Evolutionary conservation across 2,888 invertebrate species (phyloP).

Genomic region (Pachliopta kotzebuea): DNA sequence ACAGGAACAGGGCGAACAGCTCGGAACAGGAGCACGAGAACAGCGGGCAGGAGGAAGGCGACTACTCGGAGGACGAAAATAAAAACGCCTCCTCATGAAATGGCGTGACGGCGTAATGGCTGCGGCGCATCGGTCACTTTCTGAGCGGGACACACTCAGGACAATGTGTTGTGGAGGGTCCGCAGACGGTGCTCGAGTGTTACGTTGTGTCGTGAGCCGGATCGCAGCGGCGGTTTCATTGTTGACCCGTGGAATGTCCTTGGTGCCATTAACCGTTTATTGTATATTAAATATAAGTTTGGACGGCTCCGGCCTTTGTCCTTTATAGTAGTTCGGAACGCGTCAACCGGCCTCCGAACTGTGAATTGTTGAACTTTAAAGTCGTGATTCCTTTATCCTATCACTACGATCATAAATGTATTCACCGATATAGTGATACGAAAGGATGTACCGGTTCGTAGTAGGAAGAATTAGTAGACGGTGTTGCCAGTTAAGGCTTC

Average conservation of each 20-base stretch:
- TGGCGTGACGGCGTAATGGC: slow-evolving; percentile 37
- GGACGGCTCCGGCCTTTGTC: slow-evolving; percentile 40
- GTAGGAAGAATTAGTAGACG: neutral
- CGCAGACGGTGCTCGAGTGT: slow-evolving; percentile 76
- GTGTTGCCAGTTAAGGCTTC: neutral
- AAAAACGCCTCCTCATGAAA: slow-evolving; percentile 69
- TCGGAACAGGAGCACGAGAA: slow-evolving; percentile 57
- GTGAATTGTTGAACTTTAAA: neutral
- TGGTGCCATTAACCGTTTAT: slow-evolving; percentile 71
- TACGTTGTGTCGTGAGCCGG: slow-evolving; percentile 72
- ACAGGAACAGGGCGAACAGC: slow-evolving; percentile 47
- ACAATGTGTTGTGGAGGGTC: slow-evolving; percentile 66
- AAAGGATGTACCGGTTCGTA: neutral
- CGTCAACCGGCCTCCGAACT: slow-evolving; percentile 2
- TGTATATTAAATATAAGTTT: slow-evolving; percentile 57
- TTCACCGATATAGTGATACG: too few species aligned
- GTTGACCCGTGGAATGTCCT: slow-evolving; percentile 78
- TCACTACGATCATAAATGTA: too few species aligned
- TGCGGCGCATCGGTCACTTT: slow-evolving; percentile 45
- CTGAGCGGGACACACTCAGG: slow-evolving; percentile 48
- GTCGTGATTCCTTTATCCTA: neutral
- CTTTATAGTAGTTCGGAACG: slow-evolving; percentile 15
- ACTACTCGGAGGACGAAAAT: slow-evolving; percentile 73
- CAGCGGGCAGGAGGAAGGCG: slow-evolving; percentile 68
- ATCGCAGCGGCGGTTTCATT: slow-evolving; percentile 67